Evolutionary conservation across 2,797 vertebrate genomes (phyloP), one percentile per base, ranked within the genome.

Genomic region (Fundulus diaphanus): DNA sequence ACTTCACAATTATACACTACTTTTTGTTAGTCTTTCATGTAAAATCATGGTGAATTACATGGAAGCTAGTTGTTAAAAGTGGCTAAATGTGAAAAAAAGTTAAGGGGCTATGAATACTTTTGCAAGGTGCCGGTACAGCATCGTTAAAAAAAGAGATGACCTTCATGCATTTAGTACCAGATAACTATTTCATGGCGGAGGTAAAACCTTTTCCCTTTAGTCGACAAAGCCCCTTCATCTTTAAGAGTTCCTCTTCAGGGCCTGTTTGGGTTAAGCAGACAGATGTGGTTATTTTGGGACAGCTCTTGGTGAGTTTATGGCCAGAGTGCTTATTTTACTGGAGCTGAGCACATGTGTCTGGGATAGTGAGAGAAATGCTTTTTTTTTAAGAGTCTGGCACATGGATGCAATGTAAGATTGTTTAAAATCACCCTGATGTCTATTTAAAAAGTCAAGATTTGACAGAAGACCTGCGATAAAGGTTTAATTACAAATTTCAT

Each of bases 221-320:
- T 84, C 70, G 68, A 18, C 52, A 27, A 48, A 71, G 73, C 78
- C 78, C 89, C 86, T 90, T 88, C 81, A 87, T 92, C 87, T 92
- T 91, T 90, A 84, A 92, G 84, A 82, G 87, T 51, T 79, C 63
- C 87, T 93, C 90, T 93, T 93, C 88, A 93, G 81, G 83, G 85
- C 72, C 89, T 80, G 81, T 84, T 84, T 92, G 90, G 92, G 87
- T 81, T 31, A 85, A 90, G 75, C 89, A 87, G 93, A 93, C 92
- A 92, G 90, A 94, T 93, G 87, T 94, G 90, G 79, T 92, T 93
- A 93, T 93, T 94, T 92, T 90, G 91, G 93, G 90, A 93, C 92
- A 94, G 93, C 88, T 93, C 86, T 85, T 83, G 90, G 91, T 89
- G 87, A 88, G 83, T 95, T 92, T 95, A 95, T 79, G 85, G 87